A percentile compares a stretch with the other conserved stretches of the same genome.
phyloP scores from a whole-genome alignment of 2,797 vertebrate genomes.

The Brachymystax lenok region DNA sequence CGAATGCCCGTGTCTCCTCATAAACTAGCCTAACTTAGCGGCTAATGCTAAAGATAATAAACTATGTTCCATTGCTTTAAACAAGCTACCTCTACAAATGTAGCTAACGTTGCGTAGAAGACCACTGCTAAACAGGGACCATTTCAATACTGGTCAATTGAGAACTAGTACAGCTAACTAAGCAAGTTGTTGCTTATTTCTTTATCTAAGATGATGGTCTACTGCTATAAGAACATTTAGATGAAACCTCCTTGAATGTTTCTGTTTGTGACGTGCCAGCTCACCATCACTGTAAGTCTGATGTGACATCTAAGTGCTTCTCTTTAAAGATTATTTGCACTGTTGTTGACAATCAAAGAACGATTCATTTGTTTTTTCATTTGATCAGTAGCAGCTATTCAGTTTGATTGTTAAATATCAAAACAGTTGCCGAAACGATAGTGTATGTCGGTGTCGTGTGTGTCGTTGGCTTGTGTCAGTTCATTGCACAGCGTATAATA shows the following conservation, averaged over 20 bases:
- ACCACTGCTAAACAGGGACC: not conserved
- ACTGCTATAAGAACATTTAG: not conserved
- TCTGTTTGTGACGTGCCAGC: too few relatives aligned
- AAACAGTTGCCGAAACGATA: not conserved
- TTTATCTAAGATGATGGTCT: not conserved
- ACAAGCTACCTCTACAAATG: constrained; percentile 11
- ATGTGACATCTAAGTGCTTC: not conserved
- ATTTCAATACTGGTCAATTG: not conserved
- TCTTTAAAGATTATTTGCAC: not conserved
- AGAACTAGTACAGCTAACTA: not conserved
- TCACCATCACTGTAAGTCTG: too few relatives aligned
- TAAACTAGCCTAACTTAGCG: constrained; percentile 13
- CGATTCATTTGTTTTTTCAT: not conserved
- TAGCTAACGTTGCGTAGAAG: not conserved
- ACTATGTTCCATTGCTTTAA: constrained; percentile 13
- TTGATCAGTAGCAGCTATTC: not conserved
- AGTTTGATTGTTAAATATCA: not conserved
- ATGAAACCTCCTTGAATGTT: too few relatives aligned
- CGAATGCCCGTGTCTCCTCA: constrained; percentile 43
- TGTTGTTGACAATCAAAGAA: not conserved
- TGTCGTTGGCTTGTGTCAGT: not conserved
- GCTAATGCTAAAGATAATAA: constrained; percentile 20
- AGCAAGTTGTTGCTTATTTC: not conserved
- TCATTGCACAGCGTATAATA: not conserved
- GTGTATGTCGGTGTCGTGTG: not conserved